phyloP scores from a whole-genome alignment of 2,888 invertebrate genomes.

The Caenorhabditis sinica region DNA sequence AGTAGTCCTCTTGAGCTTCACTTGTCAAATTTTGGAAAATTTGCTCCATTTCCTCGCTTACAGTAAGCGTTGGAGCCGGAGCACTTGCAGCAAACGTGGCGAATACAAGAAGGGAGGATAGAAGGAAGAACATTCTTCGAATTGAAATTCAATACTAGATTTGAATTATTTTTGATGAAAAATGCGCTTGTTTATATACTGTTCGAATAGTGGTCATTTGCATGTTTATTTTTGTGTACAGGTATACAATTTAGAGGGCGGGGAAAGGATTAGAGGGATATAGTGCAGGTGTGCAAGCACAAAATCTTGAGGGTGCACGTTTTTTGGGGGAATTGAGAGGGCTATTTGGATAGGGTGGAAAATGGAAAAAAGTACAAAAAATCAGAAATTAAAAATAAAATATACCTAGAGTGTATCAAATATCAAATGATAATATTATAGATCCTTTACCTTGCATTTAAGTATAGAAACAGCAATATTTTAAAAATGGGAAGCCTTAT shows the following conservation, averaged over 20 bases:
- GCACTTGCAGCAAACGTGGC: not conserved
- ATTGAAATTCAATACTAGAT: not conserved
- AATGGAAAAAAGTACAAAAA: not conserved
- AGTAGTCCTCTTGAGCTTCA: constrained; percentile 27
- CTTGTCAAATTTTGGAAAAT: constrained; percentile 32
- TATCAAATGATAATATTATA: no score
- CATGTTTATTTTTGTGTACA: constrained; percentile 30
- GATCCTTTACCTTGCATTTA: no score
- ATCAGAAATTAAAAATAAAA: not conserved
- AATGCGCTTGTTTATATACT: not conserved
- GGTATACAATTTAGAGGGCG: not conserved
- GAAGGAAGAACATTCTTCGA: not conserved
- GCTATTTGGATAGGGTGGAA: not conserved
- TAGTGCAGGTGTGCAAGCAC: constrained; percentile 11
- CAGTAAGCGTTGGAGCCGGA: constrained; percentile 19
- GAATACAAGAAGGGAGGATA: not conserved
- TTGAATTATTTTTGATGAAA: constrained; percentile 1
- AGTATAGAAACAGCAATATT: no score
- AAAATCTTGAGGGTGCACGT: constrained; percentile 10
- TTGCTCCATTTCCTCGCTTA: constrained; percentile 16
- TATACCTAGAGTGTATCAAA: no score
- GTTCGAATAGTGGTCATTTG: not conserved
- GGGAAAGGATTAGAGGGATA: no score
- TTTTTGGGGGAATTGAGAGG: not conserved
- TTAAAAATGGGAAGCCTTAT: no score